These are phyloP conservation scores for Sphaerophoria rueppellii DNA, from an alignment of 2,888 invertebrate genomes.

Conservation along the genomic window DNA sequence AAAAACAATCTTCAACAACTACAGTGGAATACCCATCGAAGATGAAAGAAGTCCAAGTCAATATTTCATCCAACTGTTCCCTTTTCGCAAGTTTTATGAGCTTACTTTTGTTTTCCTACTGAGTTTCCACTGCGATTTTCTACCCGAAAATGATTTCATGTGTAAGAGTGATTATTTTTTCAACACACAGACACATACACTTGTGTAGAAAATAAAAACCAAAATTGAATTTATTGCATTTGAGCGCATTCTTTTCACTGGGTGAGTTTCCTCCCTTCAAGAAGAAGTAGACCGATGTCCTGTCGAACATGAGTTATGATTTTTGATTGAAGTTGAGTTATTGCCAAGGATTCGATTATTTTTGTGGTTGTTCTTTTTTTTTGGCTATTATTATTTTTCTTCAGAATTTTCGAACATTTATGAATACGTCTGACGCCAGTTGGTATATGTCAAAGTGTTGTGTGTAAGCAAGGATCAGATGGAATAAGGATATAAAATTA, in stretches of 20 bases:
- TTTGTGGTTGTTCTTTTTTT: conserved; percentile 32
- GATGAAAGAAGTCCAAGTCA: too few relatives aligned
- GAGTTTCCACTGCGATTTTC: conserved; percentile 41
- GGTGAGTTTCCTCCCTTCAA: conserved; percentile 41
- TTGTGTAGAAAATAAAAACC: not conserved
- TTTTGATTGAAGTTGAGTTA: conserved; percentile 82
- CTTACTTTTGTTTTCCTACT: too few relatives aligned
- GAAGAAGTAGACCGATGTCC: conserved; percentile 60
- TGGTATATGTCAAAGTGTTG: conserved; percentile 13
- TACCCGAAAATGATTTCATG: conserved; percentile 80
- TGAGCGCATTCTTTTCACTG: conserved; percentile 59
- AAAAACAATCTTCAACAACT: too few relatives aligned
- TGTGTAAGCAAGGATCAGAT: conserved; percentile 37
- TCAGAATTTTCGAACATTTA: conserved; percentile 16
- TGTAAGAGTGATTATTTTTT: conserved; percentile 80
- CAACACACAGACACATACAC: conserved; percentile 36
- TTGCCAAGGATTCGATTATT: conserved; percentile 75
- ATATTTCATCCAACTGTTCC: too few relatives aligned
- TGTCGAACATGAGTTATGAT: conserved; percentile 80
- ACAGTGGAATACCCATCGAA: too few relatives aligned
- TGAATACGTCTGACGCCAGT: conserved; percentile 2
- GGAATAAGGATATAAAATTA: conserved; percentile 51
- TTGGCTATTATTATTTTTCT: conserved; percentile 27
- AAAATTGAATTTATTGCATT: conserved; percentile 63
- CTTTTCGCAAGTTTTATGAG: too few relatives aligned